These are phyloP conservation scores for Maniola hyperantus DNA, from an alignment of 2,888 invertebrate genomes.

Conservation along the genomic window DNA sequence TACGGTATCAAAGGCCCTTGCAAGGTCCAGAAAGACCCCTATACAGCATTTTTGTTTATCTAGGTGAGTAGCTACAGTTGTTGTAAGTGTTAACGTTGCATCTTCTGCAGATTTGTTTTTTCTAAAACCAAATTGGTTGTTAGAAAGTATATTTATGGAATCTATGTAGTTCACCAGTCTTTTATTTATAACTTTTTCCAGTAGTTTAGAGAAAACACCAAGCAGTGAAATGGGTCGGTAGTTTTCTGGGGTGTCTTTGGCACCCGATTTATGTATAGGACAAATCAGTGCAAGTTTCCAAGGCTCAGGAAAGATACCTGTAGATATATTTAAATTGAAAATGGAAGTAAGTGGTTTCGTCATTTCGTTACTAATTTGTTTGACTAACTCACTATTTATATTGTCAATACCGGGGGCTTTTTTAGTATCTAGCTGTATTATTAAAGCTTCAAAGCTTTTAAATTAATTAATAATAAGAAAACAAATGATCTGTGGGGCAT, in stretches of 20 bases:
- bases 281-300: constrained; percentile 28
- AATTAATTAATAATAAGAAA: no score
- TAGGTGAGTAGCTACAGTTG: constrained; percentile 16
- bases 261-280: constrained; percentile 31
- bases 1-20: constrained; percentile 33
- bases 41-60: constrained; percentile 20
- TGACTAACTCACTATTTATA: no score
- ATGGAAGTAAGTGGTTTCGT: no score
- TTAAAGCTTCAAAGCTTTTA: no score
- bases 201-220: constrained; percentile 5
- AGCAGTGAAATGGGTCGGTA: constrained; percentile 22
- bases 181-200: constrained; percentile 15
- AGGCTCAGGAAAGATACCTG: constrained; percentile 26
- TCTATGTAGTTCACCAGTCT: constrained; percentile 28
- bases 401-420: no score
- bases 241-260: constrained; percentile 21
- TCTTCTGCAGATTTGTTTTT: constrained; percentile 30
- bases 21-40: constrained; percentile 32
- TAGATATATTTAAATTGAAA: constrained; percentile 22
- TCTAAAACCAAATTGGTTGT: constrained; percentile 34
- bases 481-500: no score
- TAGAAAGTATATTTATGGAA: constrained; percentile 24
- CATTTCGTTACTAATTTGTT: no score
- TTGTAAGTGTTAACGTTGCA: constrained; percentile 21
- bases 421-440: no score